A percentile compares a stretch with the other conserved stretches of the same genome.
Conservation (phyloP, 1,140 invertebrate species). For the Formica selysi region DNA sequence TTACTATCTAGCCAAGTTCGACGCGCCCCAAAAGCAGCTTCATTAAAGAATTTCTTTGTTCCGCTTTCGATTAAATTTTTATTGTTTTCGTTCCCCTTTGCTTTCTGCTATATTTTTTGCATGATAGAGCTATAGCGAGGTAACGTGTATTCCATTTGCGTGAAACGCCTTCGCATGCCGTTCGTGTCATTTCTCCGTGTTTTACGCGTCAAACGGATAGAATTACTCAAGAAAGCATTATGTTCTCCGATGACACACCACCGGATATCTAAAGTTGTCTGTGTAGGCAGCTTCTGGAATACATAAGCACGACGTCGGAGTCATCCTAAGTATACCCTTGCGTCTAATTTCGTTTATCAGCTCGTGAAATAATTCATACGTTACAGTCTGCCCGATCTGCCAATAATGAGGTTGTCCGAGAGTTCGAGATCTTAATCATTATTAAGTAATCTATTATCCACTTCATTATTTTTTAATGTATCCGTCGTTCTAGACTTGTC, state of each 20-base stretch:
- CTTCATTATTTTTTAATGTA: constrained; percentile 1
- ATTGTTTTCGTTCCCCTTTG: neutral
- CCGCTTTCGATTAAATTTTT: neutral
- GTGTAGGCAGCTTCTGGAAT: constrained; percentile 22
- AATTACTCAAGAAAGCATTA: constrained; percentile 43
- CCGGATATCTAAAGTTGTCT: constrained; percentile 17
- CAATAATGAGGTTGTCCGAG: neutral
- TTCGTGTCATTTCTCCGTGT: constrained; percentile 19
- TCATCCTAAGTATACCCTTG: neutral
- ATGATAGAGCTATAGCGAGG: neutral
- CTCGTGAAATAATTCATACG: constrained; percentile 38
- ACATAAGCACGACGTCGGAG: constrained; percentile 15
- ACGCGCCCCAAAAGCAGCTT: neutral
- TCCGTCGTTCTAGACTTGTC: neutral
- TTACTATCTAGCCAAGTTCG: neutral
- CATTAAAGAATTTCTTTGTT: neutral
- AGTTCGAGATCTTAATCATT: constrained; percentile 37
- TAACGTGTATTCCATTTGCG: neutral
- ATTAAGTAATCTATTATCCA: constrained; percentile 8
- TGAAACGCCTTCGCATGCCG: too few relatives aligned
- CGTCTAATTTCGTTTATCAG: constrained; percentile 39
- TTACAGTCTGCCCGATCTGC: neutral
- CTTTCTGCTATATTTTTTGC: neutral
- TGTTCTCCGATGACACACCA: constrained; percentile 3
- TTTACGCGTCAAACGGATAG: constrained; percentile 26